phyloP scores from a whole-genome alignment of 2,113 vertebrate genomes.

The Macaca mulatta region DNA sequence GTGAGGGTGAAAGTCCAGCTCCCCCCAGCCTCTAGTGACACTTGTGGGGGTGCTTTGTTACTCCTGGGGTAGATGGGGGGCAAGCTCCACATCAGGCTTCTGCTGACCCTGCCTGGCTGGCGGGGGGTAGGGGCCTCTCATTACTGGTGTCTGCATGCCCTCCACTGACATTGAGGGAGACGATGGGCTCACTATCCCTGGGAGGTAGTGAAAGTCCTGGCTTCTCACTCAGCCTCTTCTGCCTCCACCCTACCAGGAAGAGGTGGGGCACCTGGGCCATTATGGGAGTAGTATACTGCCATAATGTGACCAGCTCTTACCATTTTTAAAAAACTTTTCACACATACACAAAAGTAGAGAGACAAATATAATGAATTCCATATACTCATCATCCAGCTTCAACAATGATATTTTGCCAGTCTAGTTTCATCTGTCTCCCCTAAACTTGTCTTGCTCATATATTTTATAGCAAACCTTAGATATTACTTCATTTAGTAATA shows the following conservation, averaged over 20 bases:
- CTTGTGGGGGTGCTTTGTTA: not conserved
- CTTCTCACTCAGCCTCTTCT: not conserved
- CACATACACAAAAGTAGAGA: not conserved
- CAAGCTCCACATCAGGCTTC: not conserved
- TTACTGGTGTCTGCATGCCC: not conserved
- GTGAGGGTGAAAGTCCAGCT: not conserved
- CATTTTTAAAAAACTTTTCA: not conserved
- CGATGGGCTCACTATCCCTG: not conserved
- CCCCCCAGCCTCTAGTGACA: not conserved
- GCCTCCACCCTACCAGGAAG: not conserved
- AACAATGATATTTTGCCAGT: not conserved
- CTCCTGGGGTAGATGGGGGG: not conserved
- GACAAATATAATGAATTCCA: not conserved
- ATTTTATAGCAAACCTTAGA: not conserved
- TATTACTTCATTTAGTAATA: conserved; percentile 27
- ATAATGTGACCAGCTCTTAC: not conserved
- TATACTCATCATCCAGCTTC: not conserved
- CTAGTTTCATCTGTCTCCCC: not conserved
- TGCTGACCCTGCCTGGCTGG: not conserved
- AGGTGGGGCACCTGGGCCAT: not conserved
- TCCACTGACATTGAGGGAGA: not conserved
- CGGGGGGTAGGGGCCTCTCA: not conserved
- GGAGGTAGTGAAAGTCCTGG: not conserved
- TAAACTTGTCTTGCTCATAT: not conserved
- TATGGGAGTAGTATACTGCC: not conserved